phyloP scores from a whole-genome alignment of 2,888 invertebrate genomes.

The Parthenolecanium corni region DNA sequence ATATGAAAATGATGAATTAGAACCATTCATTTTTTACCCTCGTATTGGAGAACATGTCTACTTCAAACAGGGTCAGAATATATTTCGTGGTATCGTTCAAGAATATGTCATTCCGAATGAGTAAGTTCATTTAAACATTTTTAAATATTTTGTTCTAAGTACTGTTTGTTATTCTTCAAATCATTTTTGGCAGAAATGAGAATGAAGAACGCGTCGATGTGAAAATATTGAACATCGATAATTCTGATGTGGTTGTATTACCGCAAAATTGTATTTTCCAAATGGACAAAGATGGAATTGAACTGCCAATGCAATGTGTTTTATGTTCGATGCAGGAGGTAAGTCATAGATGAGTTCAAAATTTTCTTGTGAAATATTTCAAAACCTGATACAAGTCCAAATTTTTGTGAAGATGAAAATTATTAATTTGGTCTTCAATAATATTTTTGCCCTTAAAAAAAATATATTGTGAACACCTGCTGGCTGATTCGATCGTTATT shows the following conservation, averaged over 20 bases:
- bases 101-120: conserved; percentile 22
- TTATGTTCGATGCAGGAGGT: conserved; percentile 1
- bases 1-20: conserved; percentile 18
- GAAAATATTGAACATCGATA: conserved; percentile 17
- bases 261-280: conserved; percentile 24
- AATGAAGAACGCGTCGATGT: conserved; percentile 17
- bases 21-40: conserved; percentile 23
- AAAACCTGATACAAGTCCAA: too few relatives aligned
- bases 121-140: conserved; percentile 4
- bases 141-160: neutral
- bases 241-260: conserved; percentile 12
- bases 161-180: neutral
- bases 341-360: too few relatives aligned
- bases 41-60: conserved; percentile 14
- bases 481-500: too few relatives aligned
- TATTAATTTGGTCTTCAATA: too few relatives aligned
- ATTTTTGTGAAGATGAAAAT: too few relatives aligned
- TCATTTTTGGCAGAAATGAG: conserved; percentile 5
- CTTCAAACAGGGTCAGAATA: conserved; percentile 19
- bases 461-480: too few relatives aligned
- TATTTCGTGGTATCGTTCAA: conserved; percentile 12
- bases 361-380: neutral
- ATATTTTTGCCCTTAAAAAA: too few relatives aligned
- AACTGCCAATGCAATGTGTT: conserved; percentile 20
- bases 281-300: conserved; percentile 19